Conservation (phyloP, 2,113 vertebrate species). For the Morone saxatilis region DNA sequence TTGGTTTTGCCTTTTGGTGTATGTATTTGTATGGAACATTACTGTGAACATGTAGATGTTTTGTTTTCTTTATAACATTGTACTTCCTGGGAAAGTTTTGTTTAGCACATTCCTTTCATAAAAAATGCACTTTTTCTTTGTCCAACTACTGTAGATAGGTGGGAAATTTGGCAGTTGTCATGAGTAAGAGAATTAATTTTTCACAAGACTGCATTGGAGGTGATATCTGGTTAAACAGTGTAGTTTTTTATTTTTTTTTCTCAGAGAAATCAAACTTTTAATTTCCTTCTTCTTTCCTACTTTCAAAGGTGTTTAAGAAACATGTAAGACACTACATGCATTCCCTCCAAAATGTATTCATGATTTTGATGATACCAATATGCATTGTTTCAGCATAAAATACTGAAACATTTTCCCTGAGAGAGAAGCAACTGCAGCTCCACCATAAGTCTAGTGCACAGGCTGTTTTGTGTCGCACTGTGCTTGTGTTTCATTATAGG, state of each 20-base stretch:
- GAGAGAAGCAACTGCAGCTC: constrained; percentile 28
- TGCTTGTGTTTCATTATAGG: constrained; percentile 21
- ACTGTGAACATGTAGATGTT: constrained; percentile 73
- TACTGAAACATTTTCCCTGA: constrained; percentile 6
- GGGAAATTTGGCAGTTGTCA: constrained; percentile 40
- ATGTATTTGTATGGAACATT: constrained; percentile 71
- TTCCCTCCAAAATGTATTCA: constrained; percentile 13
- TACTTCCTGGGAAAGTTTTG: constrained; percentile 26
- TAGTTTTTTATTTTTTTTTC: neutral
- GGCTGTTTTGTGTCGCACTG: constrained; percentile 24
- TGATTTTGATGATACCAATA: constrained; percentile 10
- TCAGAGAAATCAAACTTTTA: neutral
- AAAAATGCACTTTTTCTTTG: constrained; percentile 77
- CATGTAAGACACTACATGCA: neutral
- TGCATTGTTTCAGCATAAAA: constrained; percentile 39
- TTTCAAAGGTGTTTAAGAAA: constrained; percentile 8
- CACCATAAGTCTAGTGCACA: neutral
- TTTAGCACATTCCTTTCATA: constrained; percentile 48
- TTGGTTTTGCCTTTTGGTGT: constrained; percentile 66
- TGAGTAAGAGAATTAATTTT: constrained; percentile 13
- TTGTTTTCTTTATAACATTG: constrained; percentile 35
- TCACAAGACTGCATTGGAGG: constrained; percentile 20
- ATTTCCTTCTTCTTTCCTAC: neutral
- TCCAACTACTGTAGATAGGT: constrained; percentile 53
- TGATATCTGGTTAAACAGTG: neutral